Evolutionary conservation across 2,797 vertebrate species (phyloP), one percentile per base, ranked within the genome.

Genomic region (Poecile montanus): DNA sequence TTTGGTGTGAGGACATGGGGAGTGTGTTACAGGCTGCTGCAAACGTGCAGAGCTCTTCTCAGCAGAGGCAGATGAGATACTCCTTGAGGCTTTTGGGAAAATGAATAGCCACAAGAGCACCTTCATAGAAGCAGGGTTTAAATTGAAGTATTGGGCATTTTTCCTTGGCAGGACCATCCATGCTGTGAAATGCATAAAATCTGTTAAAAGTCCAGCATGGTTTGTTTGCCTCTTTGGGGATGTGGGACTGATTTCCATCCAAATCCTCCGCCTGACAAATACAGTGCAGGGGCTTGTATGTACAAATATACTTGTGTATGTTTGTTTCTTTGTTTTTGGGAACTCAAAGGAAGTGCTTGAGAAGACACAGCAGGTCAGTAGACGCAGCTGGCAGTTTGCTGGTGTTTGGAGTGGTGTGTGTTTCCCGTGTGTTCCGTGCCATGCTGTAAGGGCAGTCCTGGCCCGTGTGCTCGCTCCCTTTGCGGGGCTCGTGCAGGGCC

Each of bases 381-480:
- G 42, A 2, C 17, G 44, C 4, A 27, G 1, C 44, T 40, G 44
- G 13, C 53, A n/a, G 62, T 8, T 29, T 44, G 16, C 32, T 2
- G 2, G 20, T 19, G 60, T 63, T 13, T 5, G 30, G 47, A 0
- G 12, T 2, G n/a, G 10, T 36, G 50, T 20, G 40, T 45, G 61
- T 40, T 34, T 8, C 4, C 38, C 2, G 19, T 51, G 1, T 4
- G 30, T 19, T 3, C 48, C 6, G 38, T 54, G 7, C 38, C 6
- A 2, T 7, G 0, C 16, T 4, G 60, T 1, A 34, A 34, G 4
- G 38, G 19, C 38, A 18, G 38, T 27, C 19, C 30, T 1, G 5
- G 22, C 10, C 3, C 0, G 13, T n/a, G 57, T 17, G 36, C 57
- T 42, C 45, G 8, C 12, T 40, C 38, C 38, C 38, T 40, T 40